These are phyloP conservation scores for Tolmerus cingulatus DNA, from an alignment of 2,888 invertebrate genomes.

Conservation along the genomic window DNA sequence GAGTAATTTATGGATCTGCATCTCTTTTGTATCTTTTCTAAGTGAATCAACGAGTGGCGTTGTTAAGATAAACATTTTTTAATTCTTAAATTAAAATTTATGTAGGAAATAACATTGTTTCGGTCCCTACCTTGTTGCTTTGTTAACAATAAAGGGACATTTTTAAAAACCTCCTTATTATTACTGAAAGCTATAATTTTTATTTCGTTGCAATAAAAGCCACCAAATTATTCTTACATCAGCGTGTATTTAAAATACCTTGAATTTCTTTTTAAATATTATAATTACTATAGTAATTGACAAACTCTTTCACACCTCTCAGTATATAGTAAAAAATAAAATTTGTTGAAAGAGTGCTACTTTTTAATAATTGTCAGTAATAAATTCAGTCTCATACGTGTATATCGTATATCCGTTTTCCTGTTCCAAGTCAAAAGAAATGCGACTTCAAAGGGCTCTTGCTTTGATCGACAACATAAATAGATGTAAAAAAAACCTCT, in stretches of 20 bases:
- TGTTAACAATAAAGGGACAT: background rate
- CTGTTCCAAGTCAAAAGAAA: background rate
- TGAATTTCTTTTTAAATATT: too few relatives aligned
- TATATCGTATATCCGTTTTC: background rate
- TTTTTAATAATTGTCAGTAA: background rate
- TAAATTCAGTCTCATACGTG: background rate
- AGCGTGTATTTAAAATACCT: too few relatives aligned
- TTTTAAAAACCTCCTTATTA: too few relatives aligned
- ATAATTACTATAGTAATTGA: too few relatives aligned
- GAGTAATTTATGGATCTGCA: background rate
- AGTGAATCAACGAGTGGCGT: background rate
- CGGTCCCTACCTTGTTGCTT: background rate
- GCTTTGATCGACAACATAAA: background rate
- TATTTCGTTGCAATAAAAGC: too few relatives aligned
- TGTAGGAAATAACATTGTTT: background rate
- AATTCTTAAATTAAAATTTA: background rate
- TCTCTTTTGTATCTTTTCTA: background rate
- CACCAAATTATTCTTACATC: too few relatives aligned
- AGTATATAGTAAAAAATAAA: background rate
- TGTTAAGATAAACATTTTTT: background rate
- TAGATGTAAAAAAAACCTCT: background rate
- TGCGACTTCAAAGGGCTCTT: background rate
- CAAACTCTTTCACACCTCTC: background rate
- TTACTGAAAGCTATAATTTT: too few relatives aligned
- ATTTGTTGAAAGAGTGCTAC: background rate